Evolutionary conservation across 2,113 vertebrate species (phyloP).

Genomic region (Oryzias javanicus): DNA sequence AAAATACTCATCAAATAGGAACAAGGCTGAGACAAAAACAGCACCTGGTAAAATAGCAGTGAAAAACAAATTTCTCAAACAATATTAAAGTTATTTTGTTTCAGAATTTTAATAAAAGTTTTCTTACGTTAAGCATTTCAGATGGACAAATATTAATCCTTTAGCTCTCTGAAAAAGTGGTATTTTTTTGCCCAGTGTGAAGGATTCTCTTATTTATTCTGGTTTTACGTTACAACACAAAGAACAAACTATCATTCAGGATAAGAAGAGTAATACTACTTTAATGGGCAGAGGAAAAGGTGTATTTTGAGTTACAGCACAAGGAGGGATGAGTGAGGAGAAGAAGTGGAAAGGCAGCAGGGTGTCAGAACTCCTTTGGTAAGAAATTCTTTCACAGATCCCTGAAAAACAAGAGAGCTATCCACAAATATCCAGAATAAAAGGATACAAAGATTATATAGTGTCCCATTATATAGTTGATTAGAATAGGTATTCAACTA

Average conservation of each 20-base stretch:
- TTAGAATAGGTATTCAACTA: neutral
- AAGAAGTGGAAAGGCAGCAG: constrained; percentile 14
- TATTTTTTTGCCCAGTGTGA: too few relatives aligned
- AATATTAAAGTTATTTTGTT: too few relatives aligned
- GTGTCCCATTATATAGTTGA: neutral
- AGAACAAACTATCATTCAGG: neutral
- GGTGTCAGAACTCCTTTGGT: constrained; percentile 20
- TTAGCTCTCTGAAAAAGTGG: too few relatives aligned
- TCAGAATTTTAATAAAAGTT: too few relatives aligned
- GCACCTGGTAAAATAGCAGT: too few relatives aligned
- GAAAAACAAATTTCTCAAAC: too few relatives aligned
- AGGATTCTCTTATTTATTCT: neutral
- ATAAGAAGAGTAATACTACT: neutral
- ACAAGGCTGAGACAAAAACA: neutral
- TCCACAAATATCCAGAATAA: neutral
- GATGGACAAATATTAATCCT: too few relatives aligned
- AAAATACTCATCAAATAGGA: neutral
- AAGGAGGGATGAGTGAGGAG: neutral
- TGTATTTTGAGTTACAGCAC: constrained; percentile 10
- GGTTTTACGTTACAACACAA: neutral
- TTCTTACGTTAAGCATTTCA: too few relatives aligned
- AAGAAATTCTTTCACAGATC: constrained; percentile 7
- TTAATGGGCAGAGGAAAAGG: neutral
- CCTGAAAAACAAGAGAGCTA: constrained; percentile 24
- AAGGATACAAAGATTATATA: neutral